phyloP scores from a whole-genome alignment of 1,140 invertebrate genomes.

The Reticulitermes speratus region DNA sequence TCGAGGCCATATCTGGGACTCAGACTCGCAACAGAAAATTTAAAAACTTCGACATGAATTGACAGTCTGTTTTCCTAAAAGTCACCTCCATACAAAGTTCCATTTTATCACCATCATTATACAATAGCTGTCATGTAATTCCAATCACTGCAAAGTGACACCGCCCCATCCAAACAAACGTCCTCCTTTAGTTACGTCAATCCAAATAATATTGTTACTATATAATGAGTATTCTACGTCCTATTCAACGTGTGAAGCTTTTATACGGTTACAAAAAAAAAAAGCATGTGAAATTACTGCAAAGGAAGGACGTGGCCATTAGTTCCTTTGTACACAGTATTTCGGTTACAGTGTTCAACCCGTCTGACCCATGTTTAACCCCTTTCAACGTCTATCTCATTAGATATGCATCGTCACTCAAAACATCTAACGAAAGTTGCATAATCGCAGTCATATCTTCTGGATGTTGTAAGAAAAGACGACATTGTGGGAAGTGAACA shows the following conservation, averaged over 20 bases:
- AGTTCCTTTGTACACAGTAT: background rate
- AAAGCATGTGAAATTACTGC: background rate
- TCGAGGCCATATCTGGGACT: no score
- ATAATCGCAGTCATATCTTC: conserved; percentile 26
- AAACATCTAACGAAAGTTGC: conserved; percentile 26
- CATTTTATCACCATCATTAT: background rate
- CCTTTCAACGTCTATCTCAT: conserved; percentile 22
- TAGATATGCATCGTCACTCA: conserved; percentile 27
- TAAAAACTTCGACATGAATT: no score
- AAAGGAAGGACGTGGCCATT: background rate
- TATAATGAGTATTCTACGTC: background rate
- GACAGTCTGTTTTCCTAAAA: background rate
- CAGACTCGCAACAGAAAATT: no score
- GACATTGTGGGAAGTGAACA: conserved; percentile 4
- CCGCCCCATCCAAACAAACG: background rate
- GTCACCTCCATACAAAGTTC: background rate
- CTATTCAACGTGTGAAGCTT: background rate
- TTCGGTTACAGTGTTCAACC: conserved; percentile 6
- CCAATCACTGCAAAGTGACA: background rate
- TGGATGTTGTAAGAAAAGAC: background rate
- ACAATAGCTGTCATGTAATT: background rate
- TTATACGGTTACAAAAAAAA: background rate
- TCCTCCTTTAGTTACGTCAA: background rate
- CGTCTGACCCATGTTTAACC: conserved; percentile 10
- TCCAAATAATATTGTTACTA: conserved; percentile 1